phyloP scores from a whole-genome alignment of 2,888 invertebrate species.

The Brenthis hecate region DNA sequence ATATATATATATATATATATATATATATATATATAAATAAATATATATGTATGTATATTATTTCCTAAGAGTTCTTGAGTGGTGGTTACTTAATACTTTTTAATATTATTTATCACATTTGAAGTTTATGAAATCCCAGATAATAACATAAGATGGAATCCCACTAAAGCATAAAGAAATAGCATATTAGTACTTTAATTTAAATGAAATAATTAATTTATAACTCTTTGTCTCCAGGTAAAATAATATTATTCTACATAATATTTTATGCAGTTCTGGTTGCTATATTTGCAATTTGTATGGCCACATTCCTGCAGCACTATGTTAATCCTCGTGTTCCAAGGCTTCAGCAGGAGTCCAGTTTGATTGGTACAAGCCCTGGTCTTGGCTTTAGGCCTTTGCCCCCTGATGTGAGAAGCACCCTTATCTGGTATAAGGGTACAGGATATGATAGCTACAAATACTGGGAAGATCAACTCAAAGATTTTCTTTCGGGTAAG shows the following conservation, averaged over 20 bases:
- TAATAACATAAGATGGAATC: no score
- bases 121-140: no score
- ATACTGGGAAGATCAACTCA: constrained; percentile 90
- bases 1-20: no score
- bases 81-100: no score
- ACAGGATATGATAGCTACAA: constrained; percentile 88
- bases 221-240: constrained; percentile 83
- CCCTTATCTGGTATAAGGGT: constrained; percentile 96
- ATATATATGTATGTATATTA: no score
- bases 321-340: constrained; percentile 94
- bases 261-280: constrained; percentile 95
- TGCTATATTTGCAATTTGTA: constrained; percentile 94
- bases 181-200: not conserved
- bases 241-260: constrained; percentile 95
- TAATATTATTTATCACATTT: no score
- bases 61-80: no score
- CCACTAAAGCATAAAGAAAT: no score
- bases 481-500: constrained; percentile 87
- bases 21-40: no score
- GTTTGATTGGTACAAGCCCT: constrained; percentile 96
- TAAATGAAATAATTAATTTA: not conserved
- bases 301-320: constrained; percentile 95
- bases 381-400: constrained; percentile 97
- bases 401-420: constrained; percentile 95
- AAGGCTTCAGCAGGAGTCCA: constrained; percentile 90